phyloP scores from a whole-genome alignment of 2,113 vertebrate species.

The Oryzias javanicus region DNA sequence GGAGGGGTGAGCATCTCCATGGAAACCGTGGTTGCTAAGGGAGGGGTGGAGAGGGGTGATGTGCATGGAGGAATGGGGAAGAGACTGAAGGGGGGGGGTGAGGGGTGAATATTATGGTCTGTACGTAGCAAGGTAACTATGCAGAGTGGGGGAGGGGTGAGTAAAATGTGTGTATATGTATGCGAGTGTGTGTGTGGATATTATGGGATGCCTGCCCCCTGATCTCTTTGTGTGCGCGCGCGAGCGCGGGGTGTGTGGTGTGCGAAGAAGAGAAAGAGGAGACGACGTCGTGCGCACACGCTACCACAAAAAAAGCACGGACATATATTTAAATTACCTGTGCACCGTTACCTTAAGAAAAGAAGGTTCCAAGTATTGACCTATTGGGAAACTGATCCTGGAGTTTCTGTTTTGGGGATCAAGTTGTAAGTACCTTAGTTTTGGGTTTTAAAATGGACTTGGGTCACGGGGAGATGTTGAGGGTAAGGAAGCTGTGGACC shows the following conservation, averaged over 20 bases:
- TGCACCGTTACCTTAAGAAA: constrained; percentile 15
- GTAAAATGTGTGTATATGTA: constrained; percentile 50
- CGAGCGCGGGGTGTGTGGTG: constrained; percentile 70
- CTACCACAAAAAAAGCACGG: constrained; percentile 57
- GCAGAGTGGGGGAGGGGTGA: constrained; percentile 80
- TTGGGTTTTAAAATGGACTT: constrained; percentile 13
- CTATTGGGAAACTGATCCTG: constrained; percentile 37
- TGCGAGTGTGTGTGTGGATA: constrained; percentile 66
- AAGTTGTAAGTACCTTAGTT: constrained; percentile 69
- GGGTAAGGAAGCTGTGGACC: neutral
- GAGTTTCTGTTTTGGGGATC: constrained; percentile 42
- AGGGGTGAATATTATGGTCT: constrained; percentile 82
- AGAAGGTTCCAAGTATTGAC: constrained; percentile 23
- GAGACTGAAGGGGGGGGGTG: constrained; percentile 67
- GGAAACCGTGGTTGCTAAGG: constrained; percentile 76
- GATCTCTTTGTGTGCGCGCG: constrained; percentile 82
- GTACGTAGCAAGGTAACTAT: constrained; percentile 84
- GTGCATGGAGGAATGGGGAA: constrained; percentile 77
- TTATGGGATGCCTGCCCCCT: constrained; percentile 86
- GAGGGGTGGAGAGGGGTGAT: constrained; percentile 51
- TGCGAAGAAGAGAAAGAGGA: constrained; percentile 70
- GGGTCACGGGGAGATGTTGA: constrained; percentile 5
- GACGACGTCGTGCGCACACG: constrained; percentile 77
- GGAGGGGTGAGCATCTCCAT: constrained; percentile 68
- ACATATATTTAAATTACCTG: constrained; percentile 54